These are phyloP conservation scores for Pampusana beccarii DNA, from an alignment of 2,113 vertebrate genomes.

Conservation along the genomic window DNA sequence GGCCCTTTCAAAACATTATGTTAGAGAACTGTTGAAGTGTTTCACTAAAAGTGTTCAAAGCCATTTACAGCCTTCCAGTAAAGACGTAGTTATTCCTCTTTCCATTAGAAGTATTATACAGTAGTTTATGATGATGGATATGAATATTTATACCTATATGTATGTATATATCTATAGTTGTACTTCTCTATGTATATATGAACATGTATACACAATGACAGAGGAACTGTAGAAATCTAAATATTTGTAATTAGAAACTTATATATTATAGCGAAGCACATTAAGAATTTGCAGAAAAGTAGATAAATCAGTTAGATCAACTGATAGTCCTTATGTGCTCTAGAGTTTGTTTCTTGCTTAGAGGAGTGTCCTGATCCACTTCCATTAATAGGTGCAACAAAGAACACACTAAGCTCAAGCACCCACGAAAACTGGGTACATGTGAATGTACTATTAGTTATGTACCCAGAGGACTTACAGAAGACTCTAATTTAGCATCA, in stretches of 20 bases:
- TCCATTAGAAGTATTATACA: not conserved
- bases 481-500: not conserved
- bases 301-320: not conserved
- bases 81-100: constrained; percentile 47
- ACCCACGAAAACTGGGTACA: not conserved
- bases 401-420: not conserved
- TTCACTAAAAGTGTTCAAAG: constrained; percentile 65
- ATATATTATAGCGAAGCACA: not conserved
- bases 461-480: not conserved
- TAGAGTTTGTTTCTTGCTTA: not conserved
- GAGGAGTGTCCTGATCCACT: not conserved
- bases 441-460: not conserved
- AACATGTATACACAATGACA: not conserved
- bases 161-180: not conserved
- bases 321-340: not conserved
- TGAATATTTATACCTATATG: not conserved
- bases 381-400: not conserved
- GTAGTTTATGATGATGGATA: not conserved
- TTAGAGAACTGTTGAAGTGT: constrained; percentile 72
- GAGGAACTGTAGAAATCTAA: not conserved
- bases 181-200: not conserved
- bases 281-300: not conserved
- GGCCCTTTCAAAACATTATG: constrained; percentile 68
- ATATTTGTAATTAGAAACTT: not conserved
- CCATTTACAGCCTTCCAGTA: constrained; percentile 70